Evolutionary conservation across 2,888 invertebrate species (phyloP).

Genomic region (Cylindroiulus punctatus): DNA sequence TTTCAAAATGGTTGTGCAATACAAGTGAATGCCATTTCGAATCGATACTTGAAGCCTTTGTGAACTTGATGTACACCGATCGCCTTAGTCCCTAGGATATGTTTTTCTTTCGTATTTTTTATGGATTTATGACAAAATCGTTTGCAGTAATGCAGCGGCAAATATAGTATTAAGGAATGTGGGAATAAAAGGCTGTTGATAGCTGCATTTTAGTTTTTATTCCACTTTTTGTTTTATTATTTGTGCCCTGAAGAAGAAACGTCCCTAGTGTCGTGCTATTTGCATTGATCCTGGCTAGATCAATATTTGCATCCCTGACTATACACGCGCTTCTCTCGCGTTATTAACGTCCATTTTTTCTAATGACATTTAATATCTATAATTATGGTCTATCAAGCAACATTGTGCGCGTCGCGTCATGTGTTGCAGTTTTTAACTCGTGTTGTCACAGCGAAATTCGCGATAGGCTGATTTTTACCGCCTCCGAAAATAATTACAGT

Average conservation of each 20-base stretch:
- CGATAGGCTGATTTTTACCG: slow-evolving; percentile 11
- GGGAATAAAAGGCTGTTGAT: neutral
- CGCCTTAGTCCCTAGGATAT: too few species aligned
- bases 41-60: too few species aligned
- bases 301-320: slow-evolving; percentile 31
- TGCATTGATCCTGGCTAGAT: neutral
- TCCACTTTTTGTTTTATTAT: neutral
- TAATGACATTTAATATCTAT: slow-evolving; percentile 17
- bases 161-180: neutral
- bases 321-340: neutral
- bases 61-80: too few species aligned
- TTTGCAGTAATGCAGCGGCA: neutral
- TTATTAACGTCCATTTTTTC: slow-evolving; percentile 31
- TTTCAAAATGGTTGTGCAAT: too few species aligned
- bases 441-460: neutral
- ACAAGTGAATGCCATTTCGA: too few species aligned
- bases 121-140: too few species aligned
- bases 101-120: too few species aligned
- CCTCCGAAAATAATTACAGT: slow-evolving; percentile 21
- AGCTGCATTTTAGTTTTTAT: neutral
- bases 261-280: slow-evolving; percentile 4
- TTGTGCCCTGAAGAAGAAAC: neutral
- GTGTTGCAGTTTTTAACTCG: neutral
- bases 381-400: slow-evolving; percentile 30
- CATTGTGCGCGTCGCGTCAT: neutral